Conservation (phyloP, 2,888 invertebrate genomes). For the Drosophila paranaensis region DNA sequence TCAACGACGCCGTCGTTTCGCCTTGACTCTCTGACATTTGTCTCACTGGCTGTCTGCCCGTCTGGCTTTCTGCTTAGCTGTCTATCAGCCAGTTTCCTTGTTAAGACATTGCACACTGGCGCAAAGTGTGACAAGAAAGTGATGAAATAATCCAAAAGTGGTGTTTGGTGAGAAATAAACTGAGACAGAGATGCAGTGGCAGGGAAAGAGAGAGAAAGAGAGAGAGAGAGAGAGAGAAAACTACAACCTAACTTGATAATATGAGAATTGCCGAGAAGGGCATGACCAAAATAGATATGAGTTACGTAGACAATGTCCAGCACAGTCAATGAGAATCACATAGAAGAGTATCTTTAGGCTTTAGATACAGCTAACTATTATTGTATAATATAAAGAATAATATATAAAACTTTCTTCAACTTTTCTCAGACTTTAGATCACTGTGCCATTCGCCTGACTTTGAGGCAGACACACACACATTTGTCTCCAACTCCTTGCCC, state of each 20-base stretch:
- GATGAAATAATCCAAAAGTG: neutral
- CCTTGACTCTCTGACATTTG: constrained; percentile 70
- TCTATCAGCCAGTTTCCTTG: constrained; percentile 47
- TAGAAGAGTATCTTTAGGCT: neutral
- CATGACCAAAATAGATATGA: neutral
- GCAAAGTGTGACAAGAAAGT: neutral
- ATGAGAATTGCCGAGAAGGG: neutral
- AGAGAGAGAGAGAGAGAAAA: no score
- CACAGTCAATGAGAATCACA: no score
- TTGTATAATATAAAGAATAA: neutral
- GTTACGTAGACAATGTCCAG: no score
- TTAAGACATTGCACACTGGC: constrained; percentile 47
- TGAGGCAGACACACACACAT: constrained; percentile 30
- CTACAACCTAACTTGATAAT: no score
- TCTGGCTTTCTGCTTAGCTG: constrained; percentile 21
- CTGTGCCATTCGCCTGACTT: constrained; percentile 16
- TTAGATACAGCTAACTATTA: no score
- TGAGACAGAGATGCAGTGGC: neutral
- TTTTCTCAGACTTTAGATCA: neutral
- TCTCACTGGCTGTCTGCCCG: constrained; percentile 38
- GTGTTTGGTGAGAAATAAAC: neutral
- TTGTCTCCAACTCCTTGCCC: neutral
- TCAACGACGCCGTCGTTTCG: constrained; percentile 49
- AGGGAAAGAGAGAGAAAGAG: neutral
- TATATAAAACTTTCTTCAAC: neutral